Base-by-base conservation (phyloP, 1,140 invertebrate genomes). In the Berghia stephanieae region DNA sequence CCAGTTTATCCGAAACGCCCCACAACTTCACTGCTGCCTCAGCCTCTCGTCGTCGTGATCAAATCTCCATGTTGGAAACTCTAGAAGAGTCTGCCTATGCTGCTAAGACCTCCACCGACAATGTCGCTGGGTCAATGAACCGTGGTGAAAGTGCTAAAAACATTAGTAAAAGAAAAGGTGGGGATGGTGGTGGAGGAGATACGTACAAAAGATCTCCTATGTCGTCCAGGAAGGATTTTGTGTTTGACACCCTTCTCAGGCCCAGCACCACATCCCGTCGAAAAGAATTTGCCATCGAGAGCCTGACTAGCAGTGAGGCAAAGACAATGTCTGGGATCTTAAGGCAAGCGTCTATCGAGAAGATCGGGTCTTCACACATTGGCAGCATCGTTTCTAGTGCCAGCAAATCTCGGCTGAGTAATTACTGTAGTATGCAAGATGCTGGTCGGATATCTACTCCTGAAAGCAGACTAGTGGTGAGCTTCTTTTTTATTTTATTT, bases 201-300 rank as follows among this genome's bases (percentile, higher is more conserved):
- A 38, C 76, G 52, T 72, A 71, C 81, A 81, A 81, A 55, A 79
- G 84, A 42, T 81, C 84, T 18, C 81, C 83, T 21, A 81, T 85
- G 44, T 84, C 82, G 60, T 55, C 72, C 21, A 67, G 75, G n/a
- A 87, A 83, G 73, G 86, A 86, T 67, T 78, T 84, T 73, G 78
- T 81, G n/a, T 76, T 86, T 40, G 86, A 86, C 46, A 79, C 84
- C 34, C 80, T 85, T 43, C 80, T 85, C 13, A 63, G 83, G 55
- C 84, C 84, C 10, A 79, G 80, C 34, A 85, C 85, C 5, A 83
- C 86, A 55, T 85, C 85, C 31, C 79, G 82, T 57, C 83, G 83
- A 34, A 88, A 87, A 55, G 86, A 86, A 68, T 85, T 88, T 79
- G 83, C 86, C n/a, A 52, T 89, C 36, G 87, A 89, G 81, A 88